Base-by-base conservation (phyloP, 2,888 invertebrate species). In the Luffia ferchaultella region DNA sequence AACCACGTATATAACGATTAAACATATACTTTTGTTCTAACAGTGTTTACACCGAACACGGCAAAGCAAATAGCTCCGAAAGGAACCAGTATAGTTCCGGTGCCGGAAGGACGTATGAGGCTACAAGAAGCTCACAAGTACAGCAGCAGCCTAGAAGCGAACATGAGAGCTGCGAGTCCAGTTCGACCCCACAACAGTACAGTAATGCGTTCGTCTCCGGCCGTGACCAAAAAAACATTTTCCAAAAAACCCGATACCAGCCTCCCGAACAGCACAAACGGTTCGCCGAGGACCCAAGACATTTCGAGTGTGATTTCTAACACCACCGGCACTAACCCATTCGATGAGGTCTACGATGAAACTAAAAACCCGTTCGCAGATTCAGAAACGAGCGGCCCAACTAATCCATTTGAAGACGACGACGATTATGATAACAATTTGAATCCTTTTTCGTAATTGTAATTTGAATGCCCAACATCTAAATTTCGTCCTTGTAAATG, bases 341-440 rank as follows among this genome's bases (percentile, higher is more conserved):
- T 85, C 52, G 77, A 73, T 12, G 55, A 57, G 1, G 72, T 73
- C 0, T 88, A 89, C 57, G 89, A 89, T 60, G 87, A 88, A 50
- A 58, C 80, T 0, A 89, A 88, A 59, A 90, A 91, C 69, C 90
- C 91, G 0, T 91, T 91, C 61, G 85, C 76, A 0, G 84, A 83
- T n/a, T n/a, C n/a, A n/a, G 87, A 85, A 9, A 78, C 69, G 16
- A 67, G 76, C 42, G 85, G 85, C 45, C 78, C 85, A 1, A 76
- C 68, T 16, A 89, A 88, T 61, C 88, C 89, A 7, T 87, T 88
- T 58, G 76, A 76, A n/a, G 85, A 75, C 1, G 85, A 76, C 46
- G 83, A 85, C 55, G 89, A 91, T 65, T 92, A 92, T 64, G 92
- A 93, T 72, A 89, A 88, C 59, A 91, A 90, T 70, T 78, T 91